Evolutionary conservation across 2,888 invertebrate species (phyloP).

Genomic region (Electrophaes corylata): DNA sequence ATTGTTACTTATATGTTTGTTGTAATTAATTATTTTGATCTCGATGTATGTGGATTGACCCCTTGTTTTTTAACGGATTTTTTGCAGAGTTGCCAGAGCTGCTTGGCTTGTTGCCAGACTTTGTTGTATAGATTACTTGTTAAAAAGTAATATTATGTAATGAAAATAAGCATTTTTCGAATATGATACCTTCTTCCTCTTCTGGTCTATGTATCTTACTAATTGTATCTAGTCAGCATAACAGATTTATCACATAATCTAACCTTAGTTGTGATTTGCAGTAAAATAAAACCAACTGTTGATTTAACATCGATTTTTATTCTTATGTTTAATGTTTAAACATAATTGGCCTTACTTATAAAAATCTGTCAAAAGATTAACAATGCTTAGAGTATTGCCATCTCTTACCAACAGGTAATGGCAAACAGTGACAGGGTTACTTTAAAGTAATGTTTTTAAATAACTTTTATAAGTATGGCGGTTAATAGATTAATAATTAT

Average conservation of each 20-base stretch:
- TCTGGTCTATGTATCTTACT: too few relatives aligned
- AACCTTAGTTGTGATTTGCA: constrained; percentile 12
- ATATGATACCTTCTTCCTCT: constrained; percentile 1
- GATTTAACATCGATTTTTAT: constrained; percentile 18
- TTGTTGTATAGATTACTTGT: neutral
- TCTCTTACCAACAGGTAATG: too few relatives aligned
- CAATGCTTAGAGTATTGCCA: too few relatives aligned
- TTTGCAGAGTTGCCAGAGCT: neutral
- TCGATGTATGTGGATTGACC: constrained; percentile 24
- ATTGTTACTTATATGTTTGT: constrained; percentile 19
- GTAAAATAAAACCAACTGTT: constrained; percentile 21
- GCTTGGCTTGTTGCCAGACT: neutral
- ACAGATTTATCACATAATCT: constrained; percentile 5
- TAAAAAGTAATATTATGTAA: neutral
- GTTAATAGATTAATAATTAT: too few relatives aligned
- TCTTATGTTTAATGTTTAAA: constrained; percentile 2
- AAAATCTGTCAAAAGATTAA: too few relatives aligned
- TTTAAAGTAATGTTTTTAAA: too few relatives aligned
- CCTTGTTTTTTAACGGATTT: constrained; percentile 5
- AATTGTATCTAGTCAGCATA: constrained; percentile 20
- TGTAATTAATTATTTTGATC: constrained; percentile 36
- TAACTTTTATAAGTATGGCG: too few relatives aligned
- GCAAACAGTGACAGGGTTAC: too few relatives aligned
- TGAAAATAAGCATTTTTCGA: constrained; percentile 12
- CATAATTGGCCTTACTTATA: too few relatives aligned